Conservation (phyloP, 2,888 invertebrate genomes). For the Podotricha telesiphe region DNA sequence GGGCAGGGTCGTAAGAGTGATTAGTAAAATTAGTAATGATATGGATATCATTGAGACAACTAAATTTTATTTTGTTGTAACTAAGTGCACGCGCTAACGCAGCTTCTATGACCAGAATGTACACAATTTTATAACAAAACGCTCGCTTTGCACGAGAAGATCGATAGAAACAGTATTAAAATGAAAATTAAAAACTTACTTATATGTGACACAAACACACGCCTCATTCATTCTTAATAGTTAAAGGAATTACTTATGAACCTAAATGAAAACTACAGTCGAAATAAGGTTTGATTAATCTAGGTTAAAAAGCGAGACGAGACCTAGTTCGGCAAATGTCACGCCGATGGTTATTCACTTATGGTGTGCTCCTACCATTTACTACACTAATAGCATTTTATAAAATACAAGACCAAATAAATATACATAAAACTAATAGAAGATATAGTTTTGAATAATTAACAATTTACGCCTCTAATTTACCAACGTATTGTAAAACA, state of each 20-base stretch:
- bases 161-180: slow-evolving; percentile 58
- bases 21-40: slow-evolving; percentile 36
- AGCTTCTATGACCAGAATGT: slow-evolving; percentile 80
- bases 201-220: slow-evolving; percentile 74
- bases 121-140: slow-evolving; percentile 70
- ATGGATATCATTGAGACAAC: slow-evolving; percentile 50
- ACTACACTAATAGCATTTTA: slow-evolving; percentile 63
- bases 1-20: slow-evolving; percentile 40
- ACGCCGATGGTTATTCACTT: slow-evolving; percentile 62
- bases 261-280: slow-evolving; percentile 69
- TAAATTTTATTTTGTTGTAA: slow-evolving; percentile 60
- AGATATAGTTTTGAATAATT: slow-evolving; percentile 71
- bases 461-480: slow-evolving; percentile 76
- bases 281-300: slow-evolving; percentile 67
- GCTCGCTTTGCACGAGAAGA: slow-evolving; percentile 66
- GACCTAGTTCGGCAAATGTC: slow-evolving; percentile 65
- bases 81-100: slow-evolving; percentile 61
- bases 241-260: slow-evolving; percentile 67
- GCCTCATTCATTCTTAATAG: slow-evolving; percentile 68
- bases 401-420: slow-evolving; percentile 60
- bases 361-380: slow-evolving; percentile 62
- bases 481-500: slow-evolving; percentile 64
- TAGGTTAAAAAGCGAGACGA: slow-evolving; percentile 66
- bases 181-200: slow-evolving; percentile 67
- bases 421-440: slow-evolving; percentile 62